Percentiles rank a stretch among this genome's conserved stretches.
Evolutionary conservation across 2,113 vertebrate genomes (phyloP).

Genomic region (Amia ocellicauda): DNA sequence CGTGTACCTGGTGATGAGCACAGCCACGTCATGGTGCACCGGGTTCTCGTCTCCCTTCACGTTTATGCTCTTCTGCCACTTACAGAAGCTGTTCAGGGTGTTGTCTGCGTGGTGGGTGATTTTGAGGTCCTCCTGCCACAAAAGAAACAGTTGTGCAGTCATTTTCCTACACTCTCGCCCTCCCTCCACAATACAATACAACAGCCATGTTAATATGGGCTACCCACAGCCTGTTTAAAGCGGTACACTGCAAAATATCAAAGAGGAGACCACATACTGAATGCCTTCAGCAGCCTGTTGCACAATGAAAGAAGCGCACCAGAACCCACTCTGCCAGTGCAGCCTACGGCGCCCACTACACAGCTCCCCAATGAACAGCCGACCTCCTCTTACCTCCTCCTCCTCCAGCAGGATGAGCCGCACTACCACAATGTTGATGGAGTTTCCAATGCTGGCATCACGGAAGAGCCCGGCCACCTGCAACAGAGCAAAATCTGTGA

Average conservation of each 20-base stretch:
- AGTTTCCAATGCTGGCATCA: conserved; percentile 90
- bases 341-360: too few species aligned
- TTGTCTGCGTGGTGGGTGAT: conserved; percentile 92
- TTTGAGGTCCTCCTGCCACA: conserved; percentile 81
- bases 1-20: conserved; percentile 89
- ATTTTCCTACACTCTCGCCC: background rate
- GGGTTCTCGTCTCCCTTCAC: conserved; percentile 83
- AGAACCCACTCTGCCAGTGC: too few species aligned
- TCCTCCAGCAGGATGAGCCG: conserved; percentile 85
- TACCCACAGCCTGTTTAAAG: background rate
- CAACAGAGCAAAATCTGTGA: conserved; percentile 13
- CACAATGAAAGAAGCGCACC: too few species aligned
- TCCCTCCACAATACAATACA: background rate
- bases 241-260: background rate
- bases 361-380: too few species aligned
- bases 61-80: conserved; percentile 93
- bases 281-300: too few species aligned
- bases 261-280: too few species aligned
- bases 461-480: conserved; percentile 90
- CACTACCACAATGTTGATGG: conserved; percentile 88
- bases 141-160: conserved; percentile 1
- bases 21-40: conserved; percentile 83
- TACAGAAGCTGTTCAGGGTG: conserved; percentile 91
- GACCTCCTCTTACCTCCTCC: conserved; percentile 75
- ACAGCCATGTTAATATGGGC: background rate